Base-by-base conservation (phyloP, 2,797 vertebrate species). In the Muscicapa striata region DNA sequence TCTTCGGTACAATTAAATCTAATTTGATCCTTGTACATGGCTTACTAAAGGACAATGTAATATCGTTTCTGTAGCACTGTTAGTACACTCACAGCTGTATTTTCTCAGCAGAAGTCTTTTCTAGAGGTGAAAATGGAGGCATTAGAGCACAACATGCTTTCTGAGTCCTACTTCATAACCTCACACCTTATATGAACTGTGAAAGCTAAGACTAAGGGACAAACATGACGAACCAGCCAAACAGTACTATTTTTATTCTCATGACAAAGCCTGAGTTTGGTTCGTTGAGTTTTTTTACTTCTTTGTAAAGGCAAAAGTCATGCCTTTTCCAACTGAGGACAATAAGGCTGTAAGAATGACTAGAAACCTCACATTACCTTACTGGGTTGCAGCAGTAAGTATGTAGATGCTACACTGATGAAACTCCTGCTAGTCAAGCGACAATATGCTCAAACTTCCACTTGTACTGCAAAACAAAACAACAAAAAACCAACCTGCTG, bases 191-290 rank as follows among this genome's bases (percentile, higher is more conserved):
- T 86, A 94, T 94, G 92, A 94, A 87, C 93, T 77, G 61, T 85
- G 92, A 95, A 94, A 96, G 46, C 92, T 84, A 87, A 91, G 81
- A 82, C 84, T 83, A 89, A 96, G 89, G 66, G 83, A 77, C 83
- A 84, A 93, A 84, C 59, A 85, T 26, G 76, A 78, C 70, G 94
- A 94, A 94, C 61, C 86, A 95, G 81, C 74, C 87, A 87, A 93
- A 67, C 64, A 89, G 86, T 68, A 89, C 90, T 94, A 87, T 94
- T 94, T 94, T 90, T 89, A 90, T 85, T 95, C 92, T 75, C 72
- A 68, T 59, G 27, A 80, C 61, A 87, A 92, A 90, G 68, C 70
- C 64, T 48, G 38, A 59, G 77, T 83, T 91, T 73, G 59, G 54
- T 87, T 91, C 26, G 11, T 9, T 78, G 84, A 30, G 61, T 40